Evolutionary conservation across 1,140 invertebrate species (phyloP), one percentile per base, ranked within the genome.

Genomic region (Drosophila aff.): DNA sequence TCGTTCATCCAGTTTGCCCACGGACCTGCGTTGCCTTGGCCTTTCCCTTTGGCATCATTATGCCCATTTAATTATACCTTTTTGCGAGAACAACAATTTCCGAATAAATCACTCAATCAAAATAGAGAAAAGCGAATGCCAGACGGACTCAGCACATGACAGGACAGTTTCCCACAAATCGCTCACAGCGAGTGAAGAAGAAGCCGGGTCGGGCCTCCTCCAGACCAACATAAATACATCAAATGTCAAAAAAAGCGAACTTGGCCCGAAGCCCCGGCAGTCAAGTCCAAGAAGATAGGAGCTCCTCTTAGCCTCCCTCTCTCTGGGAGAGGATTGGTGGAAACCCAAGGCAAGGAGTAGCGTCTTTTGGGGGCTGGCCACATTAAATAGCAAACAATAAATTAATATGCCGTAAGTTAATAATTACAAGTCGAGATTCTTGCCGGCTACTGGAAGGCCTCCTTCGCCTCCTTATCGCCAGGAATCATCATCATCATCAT

Each of bases 101-200:
- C 81, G 89, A 90, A 89, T 89, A 89, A 89, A 89, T 89, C 85
- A 89, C 85, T 89, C 85, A 89, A 90, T 89, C 86, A 87, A 87
- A 89, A 82, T 76, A 91, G 62, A 78, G 58, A 64, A 76, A 77
- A 76, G 74, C 65, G 58, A 78, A 78, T 78, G 76, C 75, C 74
- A 69, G 63, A 61, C 57, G 50, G 69, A 81, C 60, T 79, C 72
- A 52, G 38, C 82, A 86, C 82, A 87, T 87, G 81, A 81, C 85
- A 81, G 78, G 63, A 89, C 76, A 90, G 85, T 89, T 89, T 89
- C 85, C 85, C 81, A 89, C 81, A 89, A 85, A 89, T 90, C 85
- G 85, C 85, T 89, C 81, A 81, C 66, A 89, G 85, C 81, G 52
- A 49, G 73, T 68, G 23, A 46, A 63, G 46, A 55, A 80, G 52